Conservation (phyloP, 2,888 invertebrate genomes). For the Orthosia incerta region DNA sequence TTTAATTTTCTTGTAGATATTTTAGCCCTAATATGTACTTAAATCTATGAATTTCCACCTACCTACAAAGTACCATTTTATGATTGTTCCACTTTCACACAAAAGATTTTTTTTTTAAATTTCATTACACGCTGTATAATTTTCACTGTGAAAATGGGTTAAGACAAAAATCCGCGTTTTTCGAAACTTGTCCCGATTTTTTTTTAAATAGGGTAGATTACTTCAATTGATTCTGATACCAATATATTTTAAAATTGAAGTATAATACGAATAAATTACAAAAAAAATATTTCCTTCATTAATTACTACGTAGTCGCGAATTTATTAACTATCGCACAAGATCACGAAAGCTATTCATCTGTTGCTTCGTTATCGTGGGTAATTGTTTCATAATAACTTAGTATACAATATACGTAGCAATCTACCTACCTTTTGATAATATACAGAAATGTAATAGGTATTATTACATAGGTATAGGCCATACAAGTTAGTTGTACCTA, state of each 20-base stretch:
- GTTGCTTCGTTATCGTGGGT: slow-evolving; percentile 21
- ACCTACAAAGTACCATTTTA: slow-evolving; percentile 31
- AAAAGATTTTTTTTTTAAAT: neutral
- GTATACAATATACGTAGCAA: neutral
- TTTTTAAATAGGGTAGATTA: slow-evolving; percentile 2
- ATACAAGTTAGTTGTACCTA: slow-evolving; percentile 27
- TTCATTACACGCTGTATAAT: neutral
- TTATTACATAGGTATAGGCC: slow-evolving; percentile 4
- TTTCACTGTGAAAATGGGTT: slow-evolving; percentile 1
- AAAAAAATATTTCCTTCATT: neutral
- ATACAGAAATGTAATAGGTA: neutral
- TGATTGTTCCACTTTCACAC: neutral
- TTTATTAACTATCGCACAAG: neutral
- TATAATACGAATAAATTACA: neutral
- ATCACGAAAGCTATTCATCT: slow-evolving; percentile 3
- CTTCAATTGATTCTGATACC: neutral
- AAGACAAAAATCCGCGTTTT: slow-evolving; percentile 20
- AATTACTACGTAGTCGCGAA: neutral
- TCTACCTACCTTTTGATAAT: slow-evolving; percentile 2
- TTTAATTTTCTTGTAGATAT: neutral
- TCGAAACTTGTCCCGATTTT: neutral
- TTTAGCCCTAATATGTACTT: neutral
- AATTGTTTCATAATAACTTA: neutral
- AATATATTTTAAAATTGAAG: neutral
- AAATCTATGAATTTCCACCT: slow-evolving; percentile 5